These are phyloP conservation scores for Agrenia bidenticulata DNA, from an alignment of 2,888 invertebrate genomes.

Conservation along the genomic window DNA sequence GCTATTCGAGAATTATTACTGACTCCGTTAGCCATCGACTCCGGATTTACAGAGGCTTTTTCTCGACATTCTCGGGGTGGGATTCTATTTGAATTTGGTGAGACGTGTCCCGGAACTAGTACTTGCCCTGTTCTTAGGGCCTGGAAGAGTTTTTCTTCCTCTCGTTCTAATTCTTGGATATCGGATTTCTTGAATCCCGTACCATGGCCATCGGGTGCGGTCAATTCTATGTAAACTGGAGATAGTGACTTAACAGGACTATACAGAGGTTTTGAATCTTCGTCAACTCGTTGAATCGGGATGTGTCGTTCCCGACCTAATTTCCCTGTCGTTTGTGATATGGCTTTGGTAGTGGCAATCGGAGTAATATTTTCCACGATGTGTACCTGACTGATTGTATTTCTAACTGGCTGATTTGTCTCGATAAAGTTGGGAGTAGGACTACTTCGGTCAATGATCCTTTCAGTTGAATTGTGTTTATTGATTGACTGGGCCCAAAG, in stretches of 20 bases:
- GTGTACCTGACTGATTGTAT: background rate
- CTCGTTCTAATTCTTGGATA: conserved; percentile 70
- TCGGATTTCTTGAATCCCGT: conserved; percentile 7
- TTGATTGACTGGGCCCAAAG: conserved; percentile 48
- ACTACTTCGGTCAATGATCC: conserved; percentile 30
- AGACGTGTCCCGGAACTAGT: conserved; percentile 15
- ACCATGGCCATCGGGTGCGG: background rate
- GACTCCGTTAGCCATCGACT: background rate
- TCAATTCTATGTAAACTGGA: background rate
- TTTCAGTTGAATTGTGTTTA: conserved; percentile 39
- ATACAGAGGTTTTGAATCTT: conserved; percentile 8
- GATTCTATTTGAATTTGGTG: conserved; percentile 4
- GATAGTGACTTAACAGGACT: background rate
- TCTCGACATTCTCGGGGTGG: conserved; percentile 19
- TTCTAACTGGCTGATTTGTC: background rate
- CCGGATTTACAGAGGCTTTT: conserved; percentile 15
- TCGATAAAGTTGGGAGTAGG: conserved; percentile 15
- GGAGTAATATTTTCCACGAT: background rate
- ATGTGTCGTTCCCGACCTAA: conserved; percentile 37
- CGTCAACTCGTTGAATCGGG: conserved; percentile 40
- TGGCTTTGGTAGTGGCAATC: background rate
- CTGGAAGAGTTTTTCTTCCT: conserved; percentile 75
- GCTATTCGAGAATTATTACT: conserved; percentile 62
- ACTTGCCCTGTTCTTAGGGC: conserved; percentile 72
- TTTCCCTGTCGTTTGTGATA: conserved; percentile 4